These are phyloP conservation scores for Eriocheir sinensis DNA, from an alignment of 1,140 invertebrate species.

Conservation along the genomic window DNA sequence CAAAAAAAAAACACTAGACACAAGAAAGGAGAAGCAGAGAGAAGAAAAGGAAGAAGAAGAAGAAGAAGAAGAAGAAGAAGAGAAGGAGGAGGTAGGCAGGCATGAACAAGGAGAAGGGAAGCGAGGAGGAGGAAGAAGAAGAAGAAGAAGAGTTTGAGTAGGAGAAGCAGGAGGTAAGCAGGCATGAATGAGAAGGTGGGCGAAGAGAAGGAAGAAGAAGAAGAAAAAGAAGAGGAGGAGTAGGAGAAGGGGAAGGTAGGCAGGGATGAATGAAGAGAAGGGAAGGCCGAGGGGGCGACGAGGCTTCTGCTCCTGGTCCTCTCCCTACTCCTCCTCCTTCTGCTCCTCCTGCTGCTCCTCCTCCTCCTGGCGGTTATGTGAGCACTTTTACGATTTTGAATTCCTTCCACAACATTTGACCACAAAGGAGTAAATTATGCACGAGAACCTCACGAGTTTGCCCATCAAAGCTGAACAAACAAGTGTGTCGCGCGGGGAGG, in stretches of 20 bases:
- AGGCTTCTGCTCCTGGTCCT: no score
- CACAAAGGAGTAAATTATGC: conserved; percentile 51
- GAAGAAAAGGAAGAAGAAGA: neutral
- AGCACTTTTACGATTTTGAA: conserved; percentile 35
- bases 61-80: neutral
- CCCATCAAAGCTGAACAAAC: conserved; percentile 52
- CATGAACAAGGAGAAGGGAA: neutral
- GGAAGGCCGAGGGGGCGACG: no score
- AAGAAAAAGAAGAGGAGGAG: no score
- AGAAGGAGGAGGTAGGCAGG: neutral
- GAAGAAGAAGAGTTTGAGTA: no score
- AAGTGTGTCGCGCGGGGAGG: neutral
- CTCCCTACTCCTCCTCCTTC: neutral
- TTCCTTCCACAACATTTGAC: conserved; percentile 37
- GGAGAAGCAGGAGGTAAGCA: no score
- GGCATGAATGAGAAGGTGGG: no score
- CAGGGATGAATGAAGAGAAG: no score
- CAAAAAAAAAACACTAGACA: no score
- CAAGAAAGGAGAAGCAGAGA: no score
- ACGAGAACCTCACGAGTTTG: conserved; percentile 45
- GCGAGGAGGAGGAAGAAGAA: neutral
- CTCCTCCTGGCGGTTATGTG: neutral
- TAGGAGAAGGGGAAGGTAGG: no score
- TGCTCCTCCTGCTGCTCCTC: neutral
- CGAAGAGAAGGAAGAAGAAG: neutral